Conservation (phyloP, 2,797 vertebrate genomes). For the Apodemus agrarius region DNA sequence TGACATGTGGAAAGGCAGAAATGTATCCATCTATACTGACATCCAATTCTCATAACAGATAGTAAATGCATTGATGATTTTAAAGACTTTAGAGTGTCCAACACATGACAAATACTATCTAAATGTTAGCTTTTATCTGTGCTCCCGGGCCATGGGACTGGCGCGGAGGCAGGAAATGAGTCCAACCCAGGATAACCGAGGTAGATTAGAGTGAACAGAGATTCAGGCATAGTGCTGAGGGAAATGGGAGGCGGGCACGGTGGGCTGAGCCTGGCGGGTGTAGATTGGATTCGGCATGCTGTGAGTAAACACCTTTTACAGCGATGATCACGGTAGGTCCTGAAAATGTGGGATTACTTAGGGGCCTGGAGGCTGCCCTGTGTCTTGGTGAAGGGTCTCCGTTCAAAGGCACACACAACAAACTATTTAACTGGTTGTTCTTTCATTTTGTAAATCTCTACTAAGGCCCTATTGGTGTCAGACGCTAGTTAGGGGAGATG, state of each 20-base stretch:
- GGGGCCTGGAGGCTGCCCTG: background rate
- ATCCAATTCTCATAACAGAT: background rate
- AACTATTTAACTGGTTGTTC: constrained; percentile 30
- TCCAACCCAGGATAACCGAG: constrained; percentile 20
- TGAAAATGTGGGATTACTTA: background rate
- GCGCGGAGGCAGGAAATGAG: background rate
- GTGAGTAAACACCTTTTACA: background rate
- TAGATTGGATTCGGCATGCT: background rate
- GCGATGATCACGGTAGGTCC: background rate
- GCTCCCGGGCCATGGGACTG: background rate
- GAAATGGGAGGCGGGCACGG: background rate
- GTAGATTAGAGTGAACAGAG: background rate
- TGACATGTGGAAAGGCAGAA: background rate
- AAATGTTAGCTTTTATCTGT: background rate
- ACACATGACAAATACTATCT: background rate
- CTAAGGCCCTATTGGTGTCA: constrained; percentile 4
- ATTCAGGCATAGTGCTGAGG: background rate
- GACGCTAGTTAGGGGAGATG: background rate
- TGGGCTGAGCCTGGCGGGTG: background rate
- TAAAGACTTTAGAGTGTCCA: background rate
- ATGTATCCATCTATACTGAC: background rate
- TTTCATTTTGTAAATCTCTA: constrained; percentile 35
- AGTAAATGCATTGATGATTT: background rate
- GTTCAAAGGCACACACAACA: background rate
- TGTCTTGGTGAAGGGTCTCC: background rate